A percentile compares a stretch with the other conserved stretches of the same genome.
These are phyloP conservation scores for Ceyx margarethae DNA, from an alignment of 2,113 vertebrate species.

Conservation along the genomic window DNA sequence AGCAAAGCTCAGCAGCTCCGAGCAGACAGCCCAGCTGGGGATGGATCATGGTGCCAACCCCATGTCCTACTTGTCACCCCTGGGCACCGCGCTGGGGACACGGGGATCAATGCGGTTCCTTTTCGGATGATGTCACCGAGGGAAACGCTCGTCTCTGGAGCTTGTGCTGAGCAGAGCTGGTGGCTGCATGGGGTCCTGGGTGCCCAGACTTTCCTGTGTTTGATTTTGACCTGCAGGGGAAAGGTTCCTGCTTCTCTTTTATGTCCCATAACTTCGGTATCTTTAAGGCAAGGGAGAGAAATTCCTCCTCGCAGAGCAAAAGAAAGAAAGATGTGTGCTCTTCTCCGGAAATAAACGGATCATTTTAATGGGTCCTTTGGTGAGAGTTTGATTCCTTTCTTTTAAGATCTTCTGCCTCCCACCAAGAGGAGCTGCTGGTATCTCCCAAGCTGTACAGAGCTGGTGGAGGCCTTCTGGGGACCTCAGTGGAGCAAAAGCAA, in stretches of 20 bases:
- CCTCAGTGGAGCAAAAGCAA: rapidly evolving
- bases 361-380: not conserved
- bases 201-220: not conserved
- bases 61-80: not conserved
- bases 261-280: constrained; percentile 26
- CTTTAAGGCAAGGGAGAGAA: constrained; percentile 51
- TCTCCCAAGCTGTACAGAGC: not conserved
- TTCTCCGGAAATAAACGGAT: constrained; percentile 4
- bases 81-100: not conserved
- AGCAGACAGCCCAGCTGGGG: constrained; percentile 46
- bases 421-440: not conserved
- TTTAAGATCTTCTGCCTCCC: not conserved
- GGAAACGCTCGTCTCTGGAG: constrained; percentile 37
- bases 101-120: not conserved
- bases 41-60: not conserved
- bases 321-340: not conserved
- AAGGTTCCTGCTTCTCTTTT: constrained; percentile 35
- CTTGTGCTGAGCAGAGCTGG: constrained; percentile 50
- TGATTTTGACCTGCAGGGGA: constrained; percentile 49
- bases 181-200: constrained; percentile 22
- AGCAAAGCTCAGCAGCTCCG: constrained; percentile 58
- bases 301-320: not conserved
- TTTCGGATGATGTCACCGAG: constrained; percentile 2
- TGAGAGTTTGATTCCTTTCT: not conserved
- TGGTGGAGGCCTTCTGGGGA: not conserved